Evolutionary conservation across 2,888 invertebrate genomes (phyloP).

Genomic region (Apoderus coryli): DNA sequence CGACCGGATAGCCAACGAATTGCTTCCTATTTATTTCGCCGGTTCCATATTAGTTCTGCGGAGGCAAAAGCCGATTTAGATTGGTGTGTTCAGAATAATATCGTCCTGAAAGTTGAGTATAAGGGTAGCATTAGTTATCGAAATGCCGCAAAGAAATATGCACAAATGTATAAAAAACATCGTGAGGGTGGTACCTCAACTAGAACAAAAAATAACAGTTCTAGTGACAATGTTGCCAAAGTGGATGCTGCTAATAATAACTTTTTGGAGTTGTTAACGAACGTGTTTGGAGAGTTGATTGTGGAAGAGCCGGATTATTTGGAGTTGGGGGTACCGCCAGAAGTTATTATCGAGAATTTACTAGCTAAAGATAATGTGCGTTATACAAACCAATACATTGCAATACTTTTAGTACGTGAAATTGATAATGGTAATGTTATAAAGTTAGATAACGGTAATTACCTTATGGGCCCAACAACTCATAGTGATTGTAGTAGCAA

Average conservation of each 20-base stretch:
- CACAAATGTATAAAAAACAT: constrained; percentile 39
- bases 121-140: constrained; percentile 77
- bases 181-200: constrained; percentile 15
- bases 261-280: constrained; percentile 41
- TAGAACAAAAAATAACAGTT: constrained; percentile 6
- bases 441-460: constrained; percentile 51
- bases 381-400: constrained; percentile 46
- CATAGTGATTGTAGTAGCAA: constrained; percentile 1
- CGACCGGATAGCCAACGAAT: constrained; percentile 72
- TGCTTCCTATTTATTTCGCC: constrained; percentile 64
- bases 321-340: constrained; percentile 55
- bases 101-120: constrained; percentile 70
- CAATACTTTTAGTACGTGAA: constrained; percentile 53
- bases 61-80: constrained; percentile 60
- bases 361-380: constrained; percentile 46
- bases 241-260: constrained; percentile 18
- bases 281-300: constrained; percentile 55
- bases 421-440: constrained; percentile 52
- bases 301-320: constrained; percentile 57
- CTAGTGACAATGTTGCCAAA: constrained; percentile 14
- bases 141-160: constrained; percentile 53
- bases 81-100: constrained; percentile 57
- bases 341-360: constrained; percentile 49
- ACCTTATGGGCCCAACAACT: constrained; percentile 45
- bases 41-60: constrained; percentile 52